A percentile compares a stretch with the other conserved stretches of the same genome.
phyloP scores from a whole-genome alignment of 2,113 vertebrate species.

The Myrmophylax atrothorax region DNA sequence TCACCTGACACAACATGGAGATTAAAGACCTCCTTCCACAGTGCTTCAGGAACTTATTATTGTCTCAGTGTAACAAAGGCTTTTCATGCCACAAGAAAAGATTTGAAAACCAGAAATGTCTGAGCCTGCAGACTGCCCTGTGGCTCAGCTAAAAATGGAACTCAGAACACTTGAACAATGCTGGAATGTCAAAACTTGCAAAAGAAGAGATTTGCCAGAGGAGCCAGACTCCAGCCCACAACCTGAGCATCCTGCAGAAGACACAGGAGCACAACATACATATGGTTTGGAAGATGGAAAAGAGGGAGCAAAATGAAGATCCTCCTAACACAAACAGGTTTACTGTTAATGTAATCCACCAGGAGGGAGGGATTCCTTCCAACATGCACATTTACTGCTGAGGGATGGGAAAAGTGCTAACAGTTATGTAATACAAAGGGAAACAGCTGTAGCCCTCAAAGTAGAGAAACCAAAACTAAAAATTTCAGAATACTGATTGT shows the following conservation, averaged over 20 bases:
- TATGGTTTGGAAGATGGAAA: neutral
- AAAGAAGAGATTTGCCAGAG: neutral
- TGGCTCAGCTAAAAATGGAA: neutral
- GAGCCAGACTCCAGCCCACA: neutral
- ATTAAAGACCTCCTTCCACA: neutral
- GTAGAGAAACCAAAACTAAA: neutral
- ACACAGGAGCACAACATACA: neutral
- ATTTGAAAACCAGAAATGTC: neutral
- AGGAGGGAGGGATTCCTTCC: neutral
- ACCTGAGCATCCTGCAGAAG: neutral
- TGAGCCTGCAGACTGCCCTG: neutral
- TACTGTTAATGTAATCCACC: neutral
- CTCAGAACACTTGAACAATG: neutral
- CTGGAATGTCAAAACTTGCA: neutral
- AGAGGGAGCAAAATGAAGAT: neutral
- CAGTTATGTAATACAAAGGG: neutral
- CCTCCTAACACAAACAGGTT: neutral
- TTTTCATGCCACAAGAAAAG: neutral
- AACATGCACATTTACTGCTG: neutral
- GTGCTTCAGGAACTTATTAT: neutral
- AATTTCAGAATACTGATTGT: neutral
- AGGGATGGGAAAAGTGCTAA: neutral
- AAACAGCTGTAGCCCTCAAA: neutral
- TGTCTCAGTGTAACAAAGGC: neutral
- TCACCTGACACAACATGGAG: constrained; percentile 14